Conservation (phyloP, 2,888 invertebrate genomes). For the Cancer borealis region DNA sequence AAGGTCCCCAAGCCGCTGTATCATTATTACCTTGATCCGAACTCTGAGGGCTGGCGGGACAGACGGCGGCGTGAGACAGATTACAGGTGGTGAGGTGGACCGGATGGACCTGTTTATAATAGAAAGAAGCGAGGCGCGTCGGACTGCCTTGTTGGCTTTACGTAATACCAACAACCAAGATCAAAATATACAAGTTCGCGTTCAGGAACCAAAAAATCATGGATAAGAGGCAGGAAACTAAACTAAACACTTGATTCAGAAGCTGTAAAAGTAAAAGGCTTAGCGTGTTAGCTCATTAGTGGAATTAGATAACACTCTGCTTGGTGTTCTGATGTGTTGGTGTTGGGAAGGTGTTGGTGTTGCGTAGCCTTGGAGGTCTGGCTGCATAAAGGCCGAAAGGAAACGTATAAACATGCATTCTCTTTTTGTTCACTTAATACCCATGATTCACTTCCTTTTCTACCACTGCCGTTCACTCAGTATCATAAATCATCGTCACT, state of each 20-base stretch:
- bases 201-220: background rate
- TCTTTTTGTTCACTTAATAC: background rate
- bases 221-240: background rate
- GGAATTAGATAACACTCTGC: background rate
- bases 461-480: background rate
- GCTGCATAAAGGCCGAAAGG: background rate
- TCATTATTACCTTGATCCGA: slow-evolving; percentile 45
- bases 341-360: background rate
- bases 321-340: background rate
- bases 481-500: background rate
- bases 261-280: background rate
- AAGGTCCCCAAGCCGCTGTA: background rate
- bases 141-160: slow-evolving; percentile 24
- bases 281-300: background rate
- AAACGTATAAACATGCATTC: background rate
- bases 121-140: slow-evolving; percentile 46
- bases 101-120: slow-evolving; percentile 57
- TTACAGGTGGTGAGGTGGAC: slow-evolving; percentile 45
- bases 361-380: background rate
- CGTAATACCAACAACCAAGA: slow-evolving; percentile 7
- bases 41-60: background rate
- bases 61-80: slow-evolving; percentile 48
- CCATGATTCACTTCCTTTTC: background rate
- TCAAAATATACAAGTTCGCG: background rate
- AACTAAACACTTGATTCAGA: background rate